Evolutionary conservation across 1,140 invertebrate genomes (phyloP), one percentile per base, ranked within the genome.

Genomic region (Theocolax elegans): DNA sequence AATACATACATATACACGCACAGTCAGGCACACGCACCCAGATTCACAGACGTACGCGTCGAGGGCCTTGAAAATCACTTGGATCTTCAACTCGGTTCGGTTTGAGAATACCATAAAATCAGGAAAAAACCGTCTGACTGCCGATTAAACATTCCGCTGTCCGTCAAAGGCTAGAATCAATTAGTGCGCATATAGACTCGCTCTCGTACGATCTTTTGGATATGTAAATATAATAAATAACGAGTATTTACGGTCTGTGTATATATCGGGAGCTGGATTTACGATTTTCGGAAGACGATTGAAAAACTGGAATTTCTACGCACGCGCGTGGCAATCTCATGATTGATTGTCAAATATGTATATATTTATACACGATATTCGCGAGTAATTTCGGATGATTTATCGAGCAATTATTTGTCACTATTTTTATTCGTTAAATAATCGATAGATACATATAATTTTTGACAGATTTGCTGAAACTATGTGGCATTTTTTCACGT

Each of bases 81-180:
- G n/a, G n/a, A n/a, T n/a, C n/a, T n/a, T n/a, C n/a, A n/a, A n/a
- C n/a, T n/a, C n/a, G n/a, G n/a, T n/a, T n/a, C n/a, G n/a, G n/a
- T n/a, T n/a, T n/a, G n/a, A n/a, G n/a, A n/a, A n/a, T n/a, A n/a
- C 49, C 31, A 54, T 66, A 66, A 66, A 66, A 66, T 53, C 35
- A 66, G 25, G 38, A 54, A 66, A 66, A 66, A 56, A 54, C 9
- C 25, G n/a, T 44, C 21, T 42, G 13, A 17, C 35, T 27, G n/a
- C 0, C 8, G n/a, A 54, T 54, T 66, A 66, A 66, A 27, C 38
- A 54, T 54, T 66, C 49, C 17, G 38, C 51, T 66, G 21, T 44
- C 23, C 17, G 25, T 53, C 51, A 54, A 54, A 42, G 15, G 25
- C 38, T 23, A 13, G 49, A 54, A 66, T 66, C 23, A 54, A 66